Conservation (phyloP, 2,113 vertebrate species). For the Ornithorhynchus anatinus region DNA sequence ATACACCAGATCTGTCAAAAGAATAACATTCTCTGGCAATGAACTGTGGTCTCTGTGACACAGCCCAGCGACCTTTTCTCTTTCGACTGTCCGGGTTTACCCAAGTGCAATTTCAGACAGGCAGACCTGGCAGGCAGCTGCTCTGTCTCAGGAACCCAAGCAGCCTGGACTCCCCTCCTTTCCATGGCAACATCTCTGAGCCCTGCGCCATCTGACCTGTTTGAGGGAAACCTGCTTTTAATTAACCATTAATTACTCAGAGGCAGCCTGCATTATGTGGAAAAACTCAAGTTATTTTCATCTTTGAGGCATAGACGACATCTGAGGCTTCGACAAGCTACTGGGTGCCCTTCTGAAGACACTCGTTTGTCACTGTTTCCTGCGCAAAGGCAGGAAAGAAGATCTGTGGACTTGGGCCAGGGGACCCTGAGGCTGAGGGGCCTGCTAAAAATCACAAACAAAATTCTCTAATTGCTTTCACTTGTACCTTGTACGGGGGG, state of each 20-base stretch:
- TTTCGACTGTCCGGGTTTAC: conserved; percentile 46
- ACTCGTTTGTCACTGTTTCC: background rate
- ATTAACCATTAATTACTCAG: conserved; percentile 91
- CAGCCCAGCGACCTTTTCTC: conserved; percentile 43
- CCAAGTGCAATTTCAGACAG: conserved; percentile 49
- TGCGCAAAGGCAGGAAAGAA: background rate
- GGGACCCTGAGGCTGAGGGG: too few relatives aligned
- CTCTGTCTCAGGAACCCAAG: conserved; percentile 58
- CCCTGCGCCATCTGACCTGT: conserved; percentile 78
- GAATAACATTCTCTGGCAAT: conserved; percentile 65
- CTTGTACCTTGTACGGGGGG: too few relatives aligned
- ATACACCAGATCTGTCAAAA: conserved; percentile 56
- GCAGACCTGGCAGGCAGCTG: conserved; percentile 56
- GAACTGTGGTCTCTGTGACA: conserved; percentile 70
- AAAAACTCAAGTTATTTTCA: conserved; percentile 70
- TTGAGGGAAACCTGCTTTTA: conserved; percentile 80
- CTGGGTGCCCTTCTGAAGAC: conserved; percentile 6
- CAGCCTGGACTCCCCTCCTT: conserved; percentile 51
- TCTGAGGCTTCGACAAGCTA: conserved; percentile 50
- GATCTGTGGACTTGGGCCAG: background rate
- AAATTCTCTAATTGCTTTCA: too few relatives aligned
- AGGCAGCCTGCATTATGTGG: conserved; percentile 69
- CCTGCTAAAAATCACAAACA: too few relatives aligned
- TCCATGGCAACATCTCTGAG: conserved; percentile 65
- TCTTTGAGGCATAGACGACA: conserved; percentile 69